Conservation (phyloP, 2,888 invertebrate species). For the Pseudeuparius sepicola region DNA sequence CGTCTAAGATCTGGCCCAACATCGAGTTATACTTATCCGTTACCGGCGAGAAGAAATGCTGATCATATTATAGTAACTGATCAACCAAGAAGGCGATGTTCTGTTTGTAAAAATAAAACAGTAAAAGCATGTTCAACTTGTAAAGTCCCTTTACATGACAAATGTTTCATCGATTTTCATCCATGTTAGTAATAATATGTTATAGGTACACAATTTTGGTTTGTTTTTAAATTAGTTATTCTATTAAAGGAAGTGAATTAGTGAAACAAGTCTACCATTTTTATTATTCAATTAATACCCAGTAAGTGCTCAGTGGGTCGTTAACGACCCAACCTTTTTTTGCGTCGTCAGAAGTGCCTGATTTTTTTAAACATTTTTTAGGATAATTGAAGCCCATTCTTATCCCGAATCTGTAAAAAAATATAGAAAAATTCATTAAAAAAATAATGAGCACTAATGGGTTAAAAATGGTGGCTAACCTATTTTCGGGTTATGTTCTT, state of each 20-base stretch:
- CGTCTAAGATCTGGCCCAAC: background rate
- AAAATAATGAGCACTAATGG: constrained; percentile 1
- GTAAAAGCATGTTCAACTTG: constrained; percentile 1
- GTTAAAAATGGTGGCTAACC: no score
- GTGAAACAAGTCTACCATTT: constrained; percentile 1
- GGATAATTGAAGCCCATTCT: background rate
- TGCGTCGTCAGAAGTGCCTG: background rate
- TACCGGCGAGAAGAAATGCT: background rate
- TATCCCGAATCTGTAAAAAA: background rate
- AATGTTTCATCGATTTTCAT: constrained; percentile 3
- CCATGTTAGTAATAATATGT: background rate
- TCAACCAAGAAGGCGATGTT: constrained; percentile 1
- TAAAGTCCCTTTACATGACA: background rate
- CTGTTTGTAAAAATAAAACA: background rate
- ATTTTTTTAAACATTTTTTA: background rate
- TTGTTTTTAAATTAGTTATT: background rate
- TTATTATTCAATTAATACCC: background rate
- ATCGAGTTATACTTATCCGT: background rate
- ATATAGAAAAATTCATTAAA: no score
- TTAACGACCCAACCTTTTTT: constrained; percentile 1
- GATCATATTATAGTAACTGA: constrained; percentile 1
- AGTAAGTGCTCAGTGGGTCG: constrained; percentile 1
- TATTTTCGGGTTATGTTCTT: no score
- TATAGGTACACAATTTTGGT: background rate
- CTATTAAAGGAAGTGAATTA: background rate